These are phyloP conservation scores for Microctonus aethiopoides DNA, from an alignment of 2,888 invertebrate genomes.

Conservation along the genomic window DNA sequence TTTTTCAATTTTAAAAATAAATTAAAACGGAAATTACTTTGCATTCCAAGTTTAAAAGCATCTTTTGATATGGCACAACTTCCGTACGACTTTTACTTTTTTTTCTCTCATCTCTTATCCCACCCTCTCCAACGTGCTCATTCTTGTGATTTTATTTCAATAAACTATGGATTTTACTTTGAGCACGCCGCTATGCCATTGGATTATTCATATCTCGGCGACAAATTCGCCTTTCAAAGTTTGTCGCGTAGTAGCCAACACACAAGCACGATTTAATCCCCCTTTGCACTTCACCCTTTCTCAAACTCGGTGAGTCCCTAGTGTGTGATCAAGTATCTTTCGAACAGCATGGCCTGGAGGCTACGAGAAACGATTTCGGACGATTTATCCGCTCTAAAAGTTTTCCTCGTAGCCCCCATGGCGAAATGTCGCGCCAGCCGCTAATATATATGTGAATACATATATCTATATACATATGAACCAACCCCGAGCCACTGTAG, in stretches of 20 bases:
- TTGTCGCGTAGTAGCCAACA: background rate
- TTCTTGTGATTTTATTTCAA: background rate
- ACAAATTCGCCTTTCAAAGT: background rate
- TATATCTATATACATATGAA: background rate
- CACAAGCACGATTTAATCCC: background rate
- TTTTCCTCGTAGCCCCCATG: conserved; percentile 1
- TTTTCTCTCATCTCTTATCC: no score
- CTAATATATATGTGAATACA: background rate
- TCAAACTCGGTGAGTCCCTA: background rate
- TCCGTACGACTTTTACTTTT: background rate
- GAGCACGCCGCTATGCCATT: background rate
- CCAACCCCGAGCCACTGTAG: background rate
- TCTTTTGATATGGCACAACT: background rate
- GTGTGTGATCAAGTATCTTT: conserved; percentile 15
- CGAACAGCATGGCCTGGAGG: conserved; percentile 9
- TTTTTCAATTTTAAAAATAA: background rate
- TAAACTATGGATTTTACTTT: background rate
- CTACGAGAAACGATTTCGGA: background rate
- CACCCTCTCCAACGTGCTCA: background rate
- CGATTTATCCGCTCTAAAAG: conserved; percentile 6
- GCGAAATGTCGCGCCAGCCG: background rate
- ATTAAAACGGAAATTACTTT: background rate
- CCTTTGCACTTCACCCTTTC: background rate
- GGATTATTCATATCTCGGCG: background rate
- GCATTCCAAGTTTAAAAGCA: background rate